These are phyloP conservation scores for Coreoperca whiteheadi DNA, from an alignment of 2,113 vertebrate genomes.

Conservation along the genomic window DNA sequence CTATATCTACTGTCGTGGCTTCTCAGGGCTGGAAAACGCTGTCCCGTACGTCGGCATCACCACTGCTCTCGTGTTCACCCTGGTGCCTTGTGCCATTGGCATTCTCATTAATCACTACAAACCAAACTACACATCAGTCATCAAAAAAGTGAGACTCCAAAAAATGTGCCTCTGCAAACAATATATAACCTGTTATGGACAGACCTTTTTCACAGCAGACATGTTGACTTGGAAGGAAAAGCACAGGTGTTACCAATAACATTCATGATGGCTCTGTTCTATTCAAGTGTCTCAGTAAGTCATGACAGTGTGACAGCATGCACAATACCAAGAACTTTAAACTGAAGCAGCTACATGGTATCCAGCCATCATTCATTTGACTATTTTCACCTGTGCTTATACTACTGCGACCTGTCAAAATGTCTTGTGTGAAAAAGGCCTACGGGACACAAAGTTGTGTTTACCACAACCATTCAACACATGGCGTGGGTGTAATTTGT, in stretches of 20 bases:
- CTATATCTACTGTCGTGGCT: conserved; percentile 84
- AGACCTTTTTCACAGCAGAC: background rate
- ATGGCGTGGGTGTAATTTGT: background rate
- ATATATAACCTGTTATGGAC: background rate
- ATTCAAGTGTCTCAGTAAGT: background rate
- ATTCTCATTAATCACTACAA: conserved; percentile 87
- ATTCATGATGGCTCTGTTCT: background rate
- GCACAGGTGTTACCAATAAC: background rate
- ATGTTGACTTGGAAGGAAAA: background rate
- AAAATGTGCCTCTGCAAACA: background rate
- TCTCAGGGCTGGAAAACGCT: conserved; percentile 80
- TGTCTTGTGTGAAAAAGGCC: background rate
- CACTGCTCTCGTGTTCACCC: conserved; percentile 75
- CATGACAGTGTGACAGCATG: background rate
- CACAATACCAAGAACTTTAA: background rate
- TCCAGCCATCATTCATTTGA: background rate
- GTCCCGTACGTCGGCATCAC: conserved; percentile 86
- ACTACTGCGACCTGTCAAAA: background rate
- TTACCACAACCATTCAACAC: background rate
- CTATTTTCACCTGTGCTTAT: conserved; percentile 4
- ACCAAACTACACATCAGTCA: conserved; percentile 78
- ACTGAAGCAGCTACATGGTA: background rate
- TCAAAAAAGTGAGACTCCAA: conserved; percentile 85
- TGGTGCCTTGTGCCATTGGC: conserved; percentile 86
- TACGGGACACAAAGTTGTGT: background rate